Evolutionary conservation across 2,797 vertebrate species (phyloP).

Genomic region (Rhincodon typus): DNA sequence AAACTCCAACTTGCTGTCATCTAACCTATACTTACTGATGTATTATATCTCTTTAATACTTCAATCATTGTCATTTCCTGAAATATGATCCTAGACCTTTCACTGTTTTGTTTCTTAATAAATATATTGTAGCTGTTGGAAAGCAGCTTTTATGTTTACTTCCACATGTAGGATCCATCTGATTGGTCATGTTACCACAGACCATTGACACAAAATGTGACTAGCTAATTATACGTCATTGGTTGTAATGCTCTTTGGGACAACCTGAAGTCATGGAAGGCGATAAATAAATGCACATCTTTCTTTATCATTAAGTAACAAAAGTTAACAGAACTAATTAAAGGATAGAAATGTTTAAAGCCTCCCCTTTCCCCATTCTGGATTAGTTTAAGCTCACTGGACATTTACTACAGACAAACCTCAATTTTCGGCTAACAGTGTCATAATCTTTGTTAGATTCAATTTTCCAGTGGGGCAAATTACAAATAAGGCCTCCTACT

Average conservation of each 20-base stretch:
- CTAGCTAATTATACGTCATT: background rate
- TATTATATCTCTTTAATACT: background rate
- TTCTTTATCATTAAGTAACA: background rate
- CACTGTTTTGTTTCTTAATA: background rate
- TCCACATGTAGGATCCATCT: background rate
- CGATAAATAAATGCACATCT: background rate
- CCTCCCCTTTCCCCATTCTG: background rate
- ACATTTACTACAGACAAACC: background rate
- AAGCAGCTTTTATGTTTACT: background rate
- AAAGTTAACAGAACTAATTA: background rate
- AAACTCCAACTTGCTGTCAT: background rate
- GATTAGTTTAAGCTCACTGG: background rate
- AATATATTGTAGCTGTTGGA: background rate
- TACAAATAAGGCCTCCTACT: background rate
- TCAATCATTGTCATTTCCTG: background rate
- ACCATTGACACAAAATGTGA: background rate
- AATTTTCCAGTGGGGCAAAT: background rate
- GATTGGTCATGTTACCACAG: background rate
- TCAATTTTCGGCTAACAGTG: background rate
- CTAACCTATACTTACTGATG: background rate
- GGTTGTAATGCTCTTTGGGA: background rate
- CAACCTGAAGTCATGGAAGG: background rate
- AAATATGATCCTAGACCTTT: background rate
- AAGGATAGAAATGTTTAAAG: background rate
- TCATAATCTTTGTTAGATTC: background rate